These are phyloP conservation scores for Lasaia peninsularis DNA, from an alignment of 1,140 invertebrate species.

Conservation along the genomic window DNA sequence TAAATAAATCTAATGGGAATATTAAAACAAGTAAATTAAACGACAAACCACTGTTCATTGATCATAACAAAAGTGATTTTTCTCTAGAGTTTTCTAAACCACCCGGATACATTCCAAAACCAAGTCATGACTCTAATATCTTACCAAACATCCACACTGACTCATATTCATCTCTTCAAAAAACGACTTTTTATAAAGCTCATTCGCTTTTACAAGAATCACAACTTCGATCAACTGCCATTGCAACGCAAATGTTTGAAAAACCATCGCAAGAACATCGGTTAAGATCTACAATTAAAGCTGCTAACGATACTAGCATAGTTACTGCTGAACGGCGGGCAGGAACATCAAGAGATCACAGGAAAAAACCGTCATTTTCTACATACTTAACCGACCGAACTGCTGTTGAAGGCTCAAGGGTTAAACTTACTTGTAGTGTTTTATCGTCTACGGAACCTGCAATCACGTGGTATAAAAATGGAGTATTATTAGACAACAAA, in stretches of 20 bases:
- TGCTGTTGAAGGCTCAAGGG: constrained; percentile 83
- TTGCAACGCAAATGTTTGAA: constrained; percentile 31
- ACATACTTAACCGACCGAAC: constrained; percentile 88
- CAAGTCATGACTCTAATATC: constrained; percentile 30
- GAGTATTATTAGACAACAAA: constrained; percentile 76
- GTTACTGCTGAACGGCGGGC: constrained; percentile 44
- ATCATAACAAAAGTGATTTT: constrained; percentile 46
- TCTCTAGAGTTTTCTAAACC: constrained; percentile 46
- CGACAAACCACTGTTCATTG: constrained; percentile 33
- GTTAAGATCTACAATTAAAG: constrained; percentile 42
- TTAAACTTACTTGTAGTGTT: constrained; percentile 91
- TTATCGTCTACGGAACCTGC: constrained; percentile 88
- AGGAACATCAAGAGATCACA: constrained; percentile 61
- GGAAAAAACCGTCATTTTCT: constrained; percentile 88
- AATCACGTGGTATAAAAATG: constrained; percentile 91
- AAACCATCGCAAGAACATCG: constrained; percentile 28
- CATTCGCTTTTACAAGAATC: constrained; percentile 48
- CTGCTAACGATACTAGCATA: constrained; percentile 44
- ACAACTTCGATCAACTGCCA: constrained; percentile 38
- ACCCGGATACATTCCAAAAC: constrained; percentile 47
- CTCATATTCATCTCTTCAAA: constrained; percentile 14
- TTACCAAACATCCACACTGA: constrained; percentile 26
- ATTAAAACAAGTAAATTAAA: constrained; percentile 21
- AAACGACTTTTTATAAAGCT: constrained; percentile 47
- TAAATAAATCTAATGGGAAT: not conserved